Evolutionary conservation across 2,113 vertebrate species (phyloP).

Genomic region (Gymnorhina tibicen): DNA sequence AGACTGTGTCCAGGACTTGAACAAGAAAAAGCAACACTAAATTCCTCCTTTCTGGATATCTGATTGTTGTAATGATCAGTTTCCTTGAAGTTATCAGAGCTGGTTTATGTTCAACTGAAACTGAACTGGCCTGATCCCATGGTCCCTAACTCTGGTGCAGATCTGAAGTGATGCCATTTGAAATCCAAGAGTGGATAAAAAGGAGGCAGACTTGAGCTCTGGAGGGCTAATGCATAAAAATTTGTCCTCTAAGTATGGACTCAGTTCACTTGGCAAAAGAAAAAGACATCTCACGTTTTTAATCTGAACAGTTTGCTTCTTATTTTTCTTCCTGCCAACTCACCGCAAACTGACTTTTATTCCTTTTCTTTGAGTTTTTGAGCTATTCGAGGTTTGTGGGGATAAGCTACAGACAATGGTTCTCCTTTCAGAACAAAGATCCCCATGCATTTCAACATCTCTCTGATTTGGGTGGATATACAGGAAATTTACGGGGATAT

Average conservation of each 20-base stretch:
- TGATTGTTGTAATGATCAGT: conserved; percentile 16
- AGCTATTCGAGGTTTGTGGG: neutral
- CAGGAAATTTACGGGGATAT: neutral
- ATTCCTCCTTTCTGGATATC: conserved; percentile 6
- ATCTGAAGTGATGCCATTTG: neutral
- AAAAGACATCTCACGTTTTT: neutral
- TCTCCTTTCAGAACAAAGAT: neutral
- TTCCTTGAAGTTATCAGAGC: conserved; percentile 24
- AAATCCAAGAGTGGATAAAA: neutral
- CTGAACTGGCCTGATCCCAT: neutral
- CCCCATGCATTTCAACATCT: neutral
- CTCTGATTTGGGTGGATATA: neutral
- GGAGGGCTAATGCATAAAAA: neutral
- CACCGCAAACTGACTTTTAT: neutral
- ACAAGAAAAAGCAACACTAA: neutral
- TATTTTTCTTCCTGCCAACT: neutral
- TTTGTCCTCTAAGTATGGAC: neutral
- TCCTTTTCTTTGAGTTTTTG: neutral
- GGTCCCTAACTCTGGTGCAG: neutral
- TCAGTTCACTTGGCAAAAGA: neutral
- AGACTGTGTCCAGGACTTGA: neutral
- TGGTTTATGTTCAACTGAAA: conserved; percentile 51
- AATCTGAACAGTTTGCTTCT: neutral
- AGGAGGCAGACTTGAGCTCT: neutral
- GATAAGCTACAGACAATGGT: neutral